phyloP scores from a whole-genome alignment of 2,113 vertebrate species.

The Apus apus region DNA sequence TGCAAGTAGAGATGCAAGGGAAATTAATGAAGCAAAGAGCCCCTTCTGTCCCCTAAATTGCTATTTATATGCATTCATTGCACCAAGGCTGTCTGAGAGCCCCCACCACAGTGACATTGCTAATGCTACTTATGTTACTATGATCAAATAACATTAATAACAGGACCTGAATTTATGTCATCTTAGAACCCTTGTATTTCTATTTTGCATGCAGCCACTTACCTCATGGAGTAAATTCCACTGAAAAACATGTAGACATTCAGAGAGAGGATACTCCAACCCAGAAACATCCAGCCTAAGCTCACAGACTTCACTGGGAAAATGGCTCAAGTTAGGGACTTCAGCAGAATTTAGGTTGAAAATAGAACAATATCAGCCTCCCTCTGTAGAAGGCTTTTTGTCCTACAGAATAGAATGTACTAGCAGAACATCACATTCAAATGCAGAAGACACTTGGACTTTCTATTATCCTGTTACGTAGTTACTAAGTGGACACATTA shows the following conservation, averaged over 20 bases:
- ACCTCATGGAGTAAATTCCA: neutral
- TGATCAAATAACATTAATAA: neutral
- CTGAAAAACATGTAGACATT: neutral
- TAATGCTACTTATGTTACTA: neutral
- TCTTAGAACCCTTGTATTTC: neutral
- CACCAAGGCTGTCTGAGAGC: neutral
- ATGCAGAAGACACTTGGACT: neutral
- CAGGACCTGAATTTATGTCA: neutral
- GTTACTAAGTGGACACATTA: neutral
- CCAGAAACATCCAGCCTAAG: neutral
- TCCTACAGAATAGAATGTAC: neutral
- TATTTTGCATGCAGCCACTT: neutral
- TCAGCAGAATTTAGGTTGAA: neutral
- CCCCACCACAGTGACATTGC: neutral
- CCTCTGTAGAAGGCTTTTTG: neutral
- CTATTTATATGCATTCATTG: neutral
- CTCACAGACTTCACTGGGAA: neutral
- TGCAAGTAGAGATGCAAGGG: neutral
- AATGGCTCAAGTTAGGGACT: neutral
- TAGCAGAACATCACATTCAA: neutral
- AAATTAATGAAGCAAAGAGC: neutral
- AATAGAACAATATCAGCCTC: neutral
- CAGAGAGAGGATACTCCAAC: neutral
- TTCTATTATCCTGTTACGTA: neutral
- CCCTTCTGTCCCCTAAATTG: neutral